Evolutionary conservation across 1,140 invertebrate species (phyloP).

Genomic region (Drosophila rufa): DNA sequence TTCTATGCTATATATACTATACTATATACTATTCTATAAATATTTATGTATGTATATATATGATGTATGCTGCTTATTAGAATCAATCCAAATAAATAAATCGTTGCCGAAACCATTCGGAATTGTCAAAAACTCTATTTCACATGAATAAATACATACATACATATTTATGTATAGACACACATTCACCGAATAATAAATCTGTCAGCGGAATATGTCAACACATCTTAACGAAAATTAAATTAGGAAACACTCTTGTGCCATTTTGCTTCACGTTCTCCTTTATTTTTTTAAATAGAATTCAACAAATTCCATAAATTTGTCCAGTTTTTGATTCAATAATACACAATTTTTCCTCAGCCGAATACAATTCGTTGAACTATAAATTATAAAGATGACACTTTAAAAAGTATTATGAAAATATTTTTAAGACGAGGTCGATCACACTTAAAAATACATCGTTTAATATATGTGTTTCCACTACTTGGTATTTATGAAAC

Average conservation of each 20-base stretch:
- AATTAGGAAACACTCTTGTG: not conserved
- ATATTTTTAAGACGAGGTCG: too few species aligned
- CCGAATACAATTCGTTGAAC: not conserved
- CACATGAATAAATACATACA: not conserved
- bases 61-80: not conserved
- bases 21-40: not conserved
- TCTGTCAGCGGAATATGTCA: not conserved
- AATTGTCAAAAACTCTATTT: not conserved
- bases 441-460: too few species aligned
- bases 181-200: not conserved
- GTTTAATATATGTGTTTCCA: too few species aligned
- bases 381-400: too few species aligned
- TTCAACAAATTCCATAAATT: not conserved
- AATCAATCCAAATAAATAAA: not conserved
- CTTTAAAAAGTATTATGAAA: too few species aligned
- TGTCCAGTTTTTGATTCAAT: not conserved
- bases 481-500: too few species aligned
- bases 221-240: not conserved
- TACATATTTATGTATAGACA: too few species aligned
- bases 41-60: not conserved
- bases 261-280: not conserved
- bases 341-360: slow-evolving; percentile 9
- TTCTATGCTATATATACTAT: too few species aligned
- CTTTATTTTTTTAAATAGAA: not conserved
- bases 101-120: not conserved